A percentile compares a stretch with the other conserved stretches of the same genome.
Evolutionary conservation across 2,113 vertebrate genomes (phyloP).

Genomic region (Balaenoptera acutorostrata): DNA sequence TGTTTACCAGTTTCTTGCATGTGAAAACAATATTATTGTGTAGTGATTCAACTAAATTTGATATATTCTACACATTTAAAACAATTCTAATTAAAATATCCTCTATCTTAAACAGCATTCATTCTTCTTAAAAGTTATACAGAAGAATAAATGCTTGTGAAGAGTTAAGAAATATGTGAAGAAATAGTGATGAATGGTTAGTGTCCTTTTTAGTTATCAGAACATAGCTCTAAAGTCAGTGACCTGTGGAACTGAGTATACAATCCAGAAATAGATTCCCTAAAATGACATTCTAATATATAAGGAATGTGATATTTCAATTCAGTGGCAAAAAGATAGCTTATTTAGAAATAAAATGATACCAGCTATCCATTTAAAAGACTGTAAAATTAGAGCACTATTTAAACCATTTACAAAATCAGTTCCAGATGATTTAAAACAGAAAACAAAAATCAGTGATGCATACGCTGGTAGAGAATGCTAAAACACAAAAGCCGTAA

Average conservation of each 20-base stretch:
- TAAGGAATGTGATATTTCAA: neutral
- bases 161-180: neutral
- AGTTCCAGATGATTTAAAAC: slow-evolving; percentile 1
- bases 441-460: slow-evolving; percentile 15
- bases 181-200: neutral
- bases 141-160: neutral
- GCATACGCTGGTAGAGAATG: neutral
- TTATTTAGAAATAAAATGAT: slow-evolving; percentile 23
- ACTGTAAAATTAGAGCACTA: neutral
- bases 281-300: neutral
- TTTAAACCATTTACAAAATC: slow-evolving; percentile 26
- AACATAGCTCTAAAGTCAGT: neutral
- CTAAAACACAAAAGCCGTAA: neutral
- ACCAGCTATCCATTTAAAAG: neutral
- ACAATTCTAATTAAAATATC: neutral
- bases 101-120: neutral
- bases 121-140: neutral
- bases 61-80: neutral
- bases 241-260: neutral
- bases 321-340: neutral
- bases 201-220: neutral
- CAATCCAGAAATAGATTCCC: neutral
- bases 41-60: neutral
- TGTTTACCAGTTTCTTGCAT: neutral
- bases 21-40: neutral